Evolutionary conservation across 1,140 invertebrate genomes (phyloP).

Genomic region (Cotesia typhae): DNA sequence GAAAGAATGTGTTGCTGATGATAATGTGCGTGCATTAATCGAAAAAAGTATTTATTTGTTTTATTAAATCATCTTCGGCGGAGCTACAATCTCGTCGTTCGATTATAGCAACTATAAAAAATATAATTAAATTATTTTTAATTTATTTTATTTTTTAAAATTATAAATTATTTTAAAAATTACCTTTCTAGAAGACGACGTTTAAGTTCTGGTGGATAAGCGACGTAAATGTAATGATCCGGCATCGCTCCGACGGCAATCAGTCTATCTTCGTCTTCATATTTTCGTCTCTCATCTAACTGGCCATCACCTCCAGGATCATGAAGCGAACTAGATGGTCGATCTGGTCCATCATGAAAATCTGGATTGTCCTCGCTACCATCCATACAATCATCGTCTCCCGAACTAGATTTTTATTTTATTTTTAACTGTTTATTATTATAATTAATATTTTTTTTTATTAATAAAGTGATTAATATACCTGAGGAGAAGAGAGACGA

Average conservation of each 20-base stretch:
- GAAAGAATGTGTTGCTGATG: slow-evolving; percentile 20
- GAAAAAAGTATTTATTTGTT: not conserved
- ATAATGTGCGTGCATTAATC: slow-evolving; percentile 30
- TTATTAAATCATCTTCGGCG: not conserved
- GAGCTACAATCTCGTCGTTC: slow-evolving; percentile 75
- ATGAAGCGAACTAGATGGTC: slow-evolving; percentile 54
- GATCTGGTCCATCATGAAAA: slow-evolving; percentile 49
- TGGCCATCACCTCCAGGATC: slow-evolving; percentile 60
- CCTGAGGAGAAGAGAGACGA: slow-evolving; percentile 90
- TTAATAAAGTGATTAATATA: slow-evolving; percentile 53
- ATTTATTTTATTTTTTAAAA: slow-evolving; percentile 4
- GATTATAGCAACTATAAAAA: slow-evolving; percentile 77
- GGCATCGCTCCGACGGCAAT: slow-evolving; percentile 55
- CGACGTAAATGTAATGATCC: slow-evolving; percentile 85
- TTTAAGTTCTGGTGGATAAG: slow-evolving; percentile 85
- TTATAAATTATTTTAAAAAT: slow-evolving; percentile 41
- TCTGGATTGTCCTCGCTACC: slow-evolving; percentile 58
- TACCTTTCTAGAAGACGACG: slow-evolving; percentile 82
- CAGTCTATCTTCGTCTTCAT: slow-evolving; percentile 57
- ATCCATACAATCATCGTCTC: slow-evolving; percentile 55
- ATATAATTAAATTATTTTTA: slow-evolving; percentile 43
- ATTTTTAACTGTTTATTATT: not conserved
- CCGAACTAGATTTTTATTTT: slow-evolving; percentile 45
- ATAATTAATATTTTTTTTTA: not conserved
- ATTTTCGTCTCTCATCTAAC: slow-evolving; percentile 65